Conservation (phyloP, 2,797 vertebrate species). For the Antennarius maculatus region DNA sequence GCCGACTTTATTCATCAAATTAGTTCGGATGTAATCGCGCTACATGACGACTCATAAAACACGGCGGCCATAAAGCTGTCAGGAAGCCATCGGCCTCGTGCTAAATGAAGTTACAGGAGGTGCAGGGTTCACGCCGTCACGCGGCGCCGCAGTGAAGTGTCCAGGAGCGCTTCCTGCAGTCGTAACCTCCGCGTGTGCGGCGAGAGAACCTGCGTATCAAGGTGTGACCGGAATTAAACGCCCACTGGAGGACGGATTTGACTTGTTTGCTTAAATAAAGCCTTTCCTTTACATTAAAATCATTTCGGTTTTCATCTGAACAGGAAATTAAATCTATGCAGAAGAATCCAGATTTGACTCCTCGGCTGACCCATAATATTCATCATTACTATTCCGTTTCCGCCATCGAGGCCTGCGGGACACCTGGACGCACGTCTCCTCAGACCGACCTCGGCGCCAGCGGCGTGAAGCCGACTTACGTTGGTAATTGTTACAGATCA, state of each 20-base stretch:
- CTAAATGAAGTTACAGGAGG: slow-evolving; percentile 91
- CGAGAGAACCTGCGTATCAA: not conserved
- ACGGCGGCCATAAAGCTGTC: slow-evolving; percentile 92
- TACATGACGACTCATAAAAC: slow-evolving; percentile 90
- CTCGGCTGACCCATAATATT: not conserved
- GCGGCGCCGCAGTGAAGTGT: slow-evolving; percentile 82
- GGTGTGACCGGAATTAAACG: not conserved
- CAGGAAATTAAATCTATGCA: not conserved
- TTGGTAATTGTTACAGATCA: slow-evolving; percentile 86
- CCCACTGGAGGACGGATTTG: not conserved
- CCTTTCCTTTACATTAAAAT: too few species aligned
- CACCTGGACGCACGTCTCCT: slow-evolving; percentile 51
- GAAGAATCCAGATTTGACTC: not conserved
- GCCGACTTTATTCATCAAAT: slow-evolving; percentile 98
- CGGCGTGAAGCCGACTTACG: slow-evolving; percentile 75
- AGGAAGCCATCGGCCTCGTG: slow-evolving; percentile 87
- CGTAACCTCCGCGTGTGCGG: slow-evolving; percentile 39
- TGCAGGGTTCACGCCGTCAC: slow-evolving; percentile 85
- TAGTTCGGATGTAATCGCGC: slow-evolving; percentile 91
- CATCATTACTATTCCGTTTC: not conserved
- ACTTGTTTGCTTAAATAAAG: too few species aligned
- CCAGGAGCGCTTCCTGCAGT: slow-evolving; percentile 63
- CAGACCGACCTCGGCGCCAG: slow-evolving; percentile 60
- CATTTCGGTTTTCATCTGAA: not conserved
- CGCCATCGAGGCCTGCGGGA: slow-evolving; percentile 6